Base-by-base conservation (phyloP, 2,888 invertebrate genomes). In the Trisateles emortualis region DNA sequence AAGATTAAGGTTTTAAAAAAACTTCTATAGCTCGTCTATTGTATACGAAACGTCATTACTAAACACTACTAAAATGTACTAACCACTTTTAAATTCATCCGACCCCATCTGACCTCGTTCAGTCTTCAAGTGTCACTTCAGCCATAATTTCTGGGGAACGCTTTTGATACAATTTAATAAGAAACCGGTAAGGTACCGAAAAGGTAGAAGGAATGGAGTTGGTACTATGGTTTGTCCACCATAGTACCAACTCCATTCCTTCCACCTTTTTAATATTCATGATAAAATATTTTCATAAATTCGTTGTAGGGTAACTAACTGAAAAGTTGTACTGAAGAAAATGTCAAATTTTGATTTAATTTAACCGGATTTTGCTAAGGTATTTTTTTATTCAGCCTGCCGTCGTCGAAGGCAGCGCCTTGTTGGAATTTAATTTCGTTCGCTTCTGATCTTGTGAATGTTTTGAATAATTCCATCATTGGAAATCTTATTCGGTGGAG, bases 351-450 rank as follows among this genome's bases (percentile, higher is more conserved):
- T 60, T 72, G 59, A 77, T 78, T 73, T 63, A 69, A 78, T 78
- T 72, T 67, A 56, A 66, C 49, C 26, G 46, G 64, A 58, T 68
- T 74, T 58, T 30, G 48, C 49, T 33, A 62, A 60, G 71, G 63
- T 56, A 74, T 74, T 76, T 79, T 79, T 78, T 72, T 68, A 65
- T 65, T 68, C 61, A 52, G 52, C 53, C 45, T 52, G 24, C 40
- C 45, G 53, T 45, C 33, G 51, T 45, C 33, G 51, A 58, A 59
- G 54, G 55, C 63, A 60, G 52, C 71, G 67, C 54, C 50, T 59
- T 59, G 62, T 41, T 43, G 76, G 78, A 82, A 82, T 81, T 81
- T 78, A 79, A 81, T 82, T 82, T 78, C 58, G 70, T 61, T 59
- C 60, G 70, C 68, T 68, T 76, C 72, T 75, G 68, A 76, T 74